Conservation (phyloP, 2,797 vertebrate species). For the Acipenser oxyrinchus region DNA sequence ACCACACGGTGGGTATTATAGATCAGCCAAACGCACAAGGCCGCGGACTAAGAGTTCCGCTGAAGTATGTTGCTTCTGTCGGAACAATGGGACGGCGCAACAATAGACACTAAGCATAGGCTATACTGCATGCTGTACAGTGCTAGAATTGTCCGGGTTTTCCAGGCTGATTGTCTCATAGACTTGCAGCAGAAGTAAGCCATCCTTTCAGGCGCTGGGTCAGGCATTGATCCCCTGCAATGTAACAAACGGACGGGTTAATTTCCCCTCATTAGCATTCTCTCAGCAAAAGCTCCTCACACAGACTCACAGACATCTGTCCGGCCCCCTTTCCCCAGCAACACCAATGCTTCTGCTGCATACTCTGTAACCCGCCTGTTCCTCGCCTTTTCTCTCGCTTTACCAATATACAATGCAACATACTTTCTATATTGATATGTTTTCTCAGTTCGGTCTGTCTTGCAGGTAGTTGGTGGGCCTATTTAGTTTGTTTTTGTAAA, state of each 20-base stretch:
- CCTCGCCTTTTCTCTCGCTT: slow-evolving; percentile 17
- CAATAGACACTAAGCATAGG: not conserved
- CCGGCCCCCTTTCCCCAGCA: slow-evolving; percentile 15
- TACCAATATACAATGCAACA: not conserved
- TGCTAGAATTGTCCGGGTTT: slow-evolving; percentile 22
- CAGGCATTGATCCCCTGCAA: slow-evolving; percentile 54
- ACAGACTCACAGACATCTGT: slow-evolving; percentile 32
- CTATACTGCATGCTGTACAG: slow-evolving; percentile 16
- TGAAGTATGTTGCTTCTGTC: too few relatives aligned
- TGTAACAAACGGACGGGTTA: slow-evolving; percentile 60
- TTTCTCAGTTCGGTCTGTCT: too few relatives aligned
- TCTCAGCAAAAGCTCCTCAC: slow-evolving; percentile 43
- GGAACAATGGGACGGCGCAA: not conserved
- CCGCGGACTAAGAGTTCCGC: too few relatives aligned
- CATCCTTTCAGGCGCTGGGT: slow-evolving; percentile 40
- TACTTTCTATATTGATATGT: not conserved
- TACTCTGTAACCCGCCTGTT: slow-evolving; percentile 13
- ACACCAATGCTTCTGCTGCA: slow-evolving; percentile 13
- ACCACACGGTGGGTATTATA: too few relatives aligned
- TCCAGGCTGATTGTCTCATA: slow-evolving; percentile 50
- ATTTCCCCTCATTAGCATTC: slow-evolving; percentile 67
- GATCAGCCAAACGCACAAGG: too few relatives aligned
- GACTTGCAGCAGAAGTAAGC: slow-evolving; percentile 36
- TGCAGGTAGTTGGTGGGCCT: too few relatives aligned
- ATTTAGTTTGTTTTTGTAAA: too few relatives aligned